Evolutionary conservation across 2,113 vertebrate species (phyloP).

Genomic region (Pao palembangensis): DNA sequence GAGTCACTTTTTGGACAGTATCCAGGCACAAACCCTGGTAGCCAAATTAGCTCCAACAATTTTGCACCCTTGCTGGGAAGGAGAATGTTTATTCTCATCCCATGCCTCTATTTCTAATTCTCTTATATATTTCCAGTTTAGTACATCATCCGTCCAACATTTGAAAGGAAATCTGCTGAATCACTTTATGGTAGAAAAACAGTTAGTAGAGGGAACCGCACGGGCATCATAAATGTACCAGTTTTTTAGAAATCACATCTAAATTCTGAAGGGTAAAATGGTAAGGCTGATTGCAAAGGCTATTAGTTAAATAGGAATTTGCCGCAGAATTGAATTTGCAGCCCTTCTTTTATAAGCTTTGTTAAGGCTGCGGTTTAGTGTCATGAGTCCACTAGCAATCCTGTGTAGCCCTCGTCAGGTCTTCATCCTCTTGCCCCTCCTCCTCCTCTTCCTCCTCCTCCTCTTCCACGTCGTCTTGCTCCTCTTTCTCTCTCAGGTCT

Average conservation of each 20-base stretch:
- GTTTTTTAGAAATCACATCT: not conserved
- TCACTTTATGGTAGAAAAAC: not conserved
- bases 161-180: not conserved
- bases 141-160: not conserved
- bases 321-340: conserved; percentile 10
- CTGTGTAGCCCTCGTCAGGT: conserved; percentile 54
- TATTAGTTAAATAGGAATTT: too few species aligned
- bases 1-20: not conserved
- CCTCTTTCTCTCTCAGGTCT: conserved; percentile 71
- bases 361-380: conserved; percentile 29
- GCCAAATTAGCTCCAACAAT: conserved; percentile 30
- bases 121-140: conserved; percentile 31
- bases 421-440: conserved; percentile 34
- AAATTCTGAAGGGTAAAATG: not conserved
- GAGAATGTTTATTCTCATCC: conserved; percentile 13
- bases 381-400: conserved; percentile 46
- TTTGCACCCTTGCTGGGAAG: conserved; percentile 39
- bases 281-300: not conserved
- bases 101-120: conserved; percentile 19
- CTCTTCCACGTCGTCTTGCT: conserved; percentile 54
- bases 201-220: not conserved
- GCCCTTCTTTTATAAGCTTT: conserved; percentile 31
- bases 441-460: conserved; percentile 42
- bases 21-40: conserved; percentile 8
- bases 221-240: not conserved